phyloP scores from a whole-genome alignment of 2,113 vertebrate genomes.

The Arothron firmamentum region DNA sequence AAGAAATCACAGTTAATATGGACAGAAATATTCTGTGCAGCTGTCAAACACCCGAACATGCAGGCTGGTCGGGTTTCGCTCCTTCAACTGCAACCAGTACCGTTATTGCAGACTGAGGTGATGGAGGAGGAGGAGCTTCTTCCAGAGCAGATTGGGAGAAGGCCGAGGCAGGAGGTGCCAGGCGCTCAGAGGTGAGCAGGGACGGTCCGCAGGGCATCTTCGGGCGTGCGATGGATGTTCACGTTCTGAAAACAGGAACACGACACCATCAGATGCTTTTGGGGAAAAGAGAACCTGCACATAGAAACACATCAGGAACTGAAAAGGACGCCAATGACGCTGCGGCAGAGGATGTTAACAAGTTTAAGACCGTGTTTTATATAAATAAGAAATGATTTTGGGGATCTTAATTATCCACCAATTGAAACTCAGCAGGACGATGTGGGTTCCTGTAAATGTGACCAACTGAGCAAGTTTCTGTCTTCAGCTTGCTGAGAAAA shows the following conservation, averaged over 20 bases:
- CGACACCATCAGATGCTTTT: conserved; percentile 20
- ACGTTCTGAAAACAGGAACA: conserved; percentile 79
- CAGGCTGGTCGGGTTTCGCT: neutral
- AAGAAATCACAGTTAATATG: conserved; percentile 9
- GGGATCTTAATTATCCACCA: neutral
- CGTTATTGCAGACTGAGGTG: neutral
- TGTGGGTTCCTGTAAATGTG: neutral
- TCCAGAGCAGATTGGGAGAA: conserved; percentile 3
- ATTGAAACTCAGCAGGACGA: neutral
- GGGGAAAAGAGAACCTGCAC: neutral
- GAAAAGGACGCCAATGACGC: no score
- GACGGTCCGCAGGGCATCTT: conserved; percentile 85
- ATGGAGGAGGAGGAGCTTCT: conserved; percentile 17
- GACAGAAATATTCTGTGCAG: neutral
- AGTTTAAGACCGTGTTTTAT: no score
- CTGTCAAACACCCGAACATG: neutral
- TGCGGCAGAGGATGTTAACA: no score
- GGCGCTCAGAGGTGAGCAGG: conserved; percentile 79
- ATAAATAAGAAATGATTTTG: no score
- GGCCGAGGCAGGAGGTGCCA: conserved; percentile 1
- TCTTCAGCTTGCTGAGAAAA: no score
- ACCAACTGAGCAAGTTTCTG: no score
- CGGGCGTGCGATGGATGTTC: conserved; percentile 78
- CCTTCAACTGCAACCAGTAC: neutral
- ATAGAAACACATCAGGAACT: no score